Percentiles rank a stretch among this genome's conserved stretches.
Conservation (phyloP, 2,888 invertebrate species). For the Sarcophaga subvicina region DNA sequence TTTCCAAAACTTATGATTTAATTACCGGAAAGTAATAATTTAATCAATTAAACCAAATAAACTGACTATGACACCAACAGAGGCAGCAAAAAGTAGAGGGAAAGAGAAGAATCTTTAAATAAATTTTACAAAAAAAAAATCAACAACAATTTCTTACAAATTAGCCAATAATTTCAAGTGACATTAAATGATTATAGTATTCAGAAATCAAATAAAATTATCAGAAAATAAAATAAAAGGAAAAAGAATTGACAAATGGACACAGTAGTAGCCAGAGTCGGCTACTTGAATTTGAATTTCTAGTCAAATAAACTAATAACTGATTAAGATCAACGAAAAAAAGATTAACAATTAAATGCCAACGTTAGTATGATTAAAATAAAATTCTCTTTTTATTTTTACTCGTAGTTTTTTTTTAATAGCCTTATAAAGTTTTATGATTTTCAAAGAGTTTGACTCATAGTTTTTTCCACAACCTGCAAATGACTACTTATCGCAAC, state of each 20-base stretch:
- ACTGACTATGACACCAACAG: no score
- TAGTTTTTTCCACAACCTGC: no score
- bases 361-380: neutral
- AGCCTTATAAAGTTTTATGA: no score
- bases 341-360: neutral
- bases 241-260: neutral
- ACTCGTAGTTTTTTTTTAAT: neutral
- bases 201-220: neutral
- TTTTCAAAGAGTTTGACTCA: no score
- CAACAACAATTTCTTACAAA: no score
- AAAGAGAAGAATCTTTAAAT: neutral
- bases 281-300: conserved; percentile 44
- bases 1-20: neutral
- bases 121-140: no score
- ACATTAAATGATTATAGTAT: neutral
- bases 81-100: no score
- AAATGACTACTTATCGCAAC: no score
- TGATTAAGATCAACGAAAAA: neutral
- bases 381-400: neutral
- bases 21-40: neutral
- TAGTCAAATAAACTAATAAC: conserved; percentile 3
- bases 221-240: neutral
- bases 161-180: neutral
- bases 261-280: neutral
- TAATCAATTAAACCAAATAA: neutral